Percentiles rank a stretch among this genome's conserved stretches.
These are phyloP conservation scores for Panagrolaimus sp. DNA, from an alignment of 1,140 invertebrate genomes.

Conservation along the genomic window DNA sequence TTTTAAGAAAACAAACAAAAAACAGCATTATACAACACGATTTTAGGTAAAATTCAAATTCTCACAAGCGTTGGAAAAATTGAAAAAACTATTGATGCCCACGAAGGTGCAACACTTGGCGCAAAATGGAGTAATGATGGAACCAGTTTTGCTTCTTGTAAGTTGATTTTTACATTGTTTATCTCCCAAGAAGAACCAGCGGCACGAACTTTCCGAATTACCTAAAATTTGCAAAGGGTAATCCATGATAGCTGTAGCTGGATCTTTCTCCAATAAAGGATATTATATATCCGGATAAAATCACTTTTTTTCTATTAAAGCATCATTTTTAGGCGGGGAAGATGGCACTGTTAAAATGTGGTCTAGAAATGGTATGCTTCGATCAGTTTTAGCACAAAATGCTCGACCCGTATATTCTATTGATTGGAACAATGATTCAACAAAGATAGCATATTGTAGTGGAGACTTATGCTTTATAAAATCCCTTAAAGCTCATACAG, in stretches of 20 bases:
- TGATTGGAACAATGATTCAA: slow-evolving; percentile 79
- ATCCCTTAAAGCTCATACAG: slow-evolving; percentile 69
- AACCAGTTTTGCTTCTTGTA: slow-evolving; percentile 77
- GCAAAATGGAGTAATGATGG: slow-evolving; percentile 82
- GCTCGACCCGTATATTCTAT: slow-evolving; percentile 72
- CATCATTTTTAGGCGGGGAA: slow-evolving; percentile 79
- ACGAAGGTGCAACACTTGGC: slow-evolving; percentile 76
- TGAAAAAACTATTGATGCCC: slow-evolving; percentile 84
- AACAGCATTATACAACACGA: no score
- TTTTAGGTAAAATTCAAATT: slow-evolving; percentile 76
- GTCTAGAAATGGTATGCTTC: slow-evolving; percentile 87
- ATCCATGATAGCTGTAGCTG: no score
- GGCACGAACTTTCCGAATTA: no score
- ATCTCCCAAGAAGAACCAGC: no score
- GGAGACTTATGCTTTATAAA: slow-evolving; percentile 79
- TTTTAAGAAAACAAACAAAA: neutral
- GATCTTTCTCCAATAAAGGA: no score
- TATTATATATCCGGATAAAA: no score
- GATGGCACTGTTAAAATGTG: slow-evolving; percentile 93
- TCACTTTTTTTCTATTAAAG: no score
- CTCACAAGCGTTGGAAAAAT: slow-evolving; percentile 79
- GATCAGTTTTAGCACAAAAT: slow-evolving; percentile 78
- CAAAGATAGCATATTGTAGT: slow-evolving; percentile 75
- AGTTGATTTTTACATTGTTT: slow-evolving; percentile 12
- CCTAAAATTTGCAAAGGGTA: no score